Conservation (phyloP, 2,888 invertebrate species). For the Ethmia dodecea region DNA sequence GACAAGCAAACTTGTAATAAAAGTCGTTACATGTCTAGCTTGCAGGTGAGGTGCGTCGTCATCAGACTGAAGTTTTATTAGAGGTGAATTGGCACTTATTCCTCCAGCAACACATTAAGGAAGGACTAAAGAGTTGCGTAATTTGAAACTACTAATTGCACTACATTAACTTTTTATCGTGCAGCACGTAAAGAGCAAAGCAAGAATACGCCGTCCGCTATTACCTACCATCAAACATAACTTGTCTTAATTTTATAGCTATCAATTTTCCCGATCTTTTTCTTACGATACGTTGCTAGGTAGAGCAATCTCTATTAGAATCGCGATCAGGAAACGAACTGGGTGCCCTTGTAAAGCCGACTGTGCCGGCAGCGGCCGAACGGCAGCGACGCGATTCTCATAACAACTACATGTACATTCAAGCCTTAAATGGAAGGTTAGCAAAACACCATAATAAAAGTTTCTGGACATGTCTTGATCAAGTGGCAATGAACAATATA, state of each 20-base stretch:
- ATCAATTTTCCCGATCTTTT: neutral
- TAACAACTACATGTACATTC: slow-evolving; percentile 26
- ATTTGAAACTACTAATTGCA: too few species aligned
- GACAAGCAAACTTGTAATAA: slow-evolving; percentile 17
- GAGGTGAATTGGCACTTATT: slow-evolving; percentile 1
- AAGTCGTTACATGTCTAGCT: slow-evolving; percentile 15
- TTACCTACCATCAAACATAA: too few species aligned
- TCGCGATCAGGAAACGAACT: slow-evolving; percentile 57
- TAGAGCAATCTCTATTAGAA: slow-evolving; percentile 3
- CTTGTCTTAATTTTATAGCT: too few species aligned
- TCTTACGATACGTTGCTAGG: neutral
- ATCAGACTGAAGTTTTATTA: neutral
- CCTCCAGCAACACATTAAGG: too few species aligned
- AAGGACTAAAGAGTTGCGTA: too few species aligned
- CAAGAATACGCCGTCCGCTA: too few species aligned
- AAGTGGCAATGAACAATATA: too few species aligned
- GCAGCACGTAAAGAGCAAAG: too few species aligned
- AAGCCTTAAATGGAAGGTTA: slow-evolving; percentile 39
- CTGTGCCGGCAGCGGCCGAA: slow-evolving; percentile 24
- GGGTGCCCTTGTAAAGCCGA: slow-evolving; percentile 56
- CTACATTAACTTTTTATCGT: too few species aligned
- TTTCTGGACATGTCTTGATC: slow-evolving; percentile 16
- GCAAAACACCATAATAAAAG: slow-evolving; percentile 30
- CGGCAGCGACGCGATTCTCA: slow-evolving; percentile 30
- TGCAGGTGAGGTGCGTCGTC: slow-evolving; percentile 14